These are phyloP conservation scores for Callyntrura sp. DNA, from an alignment of 2,888 invertebrate species.

Conservation along the genomic window DNA sequence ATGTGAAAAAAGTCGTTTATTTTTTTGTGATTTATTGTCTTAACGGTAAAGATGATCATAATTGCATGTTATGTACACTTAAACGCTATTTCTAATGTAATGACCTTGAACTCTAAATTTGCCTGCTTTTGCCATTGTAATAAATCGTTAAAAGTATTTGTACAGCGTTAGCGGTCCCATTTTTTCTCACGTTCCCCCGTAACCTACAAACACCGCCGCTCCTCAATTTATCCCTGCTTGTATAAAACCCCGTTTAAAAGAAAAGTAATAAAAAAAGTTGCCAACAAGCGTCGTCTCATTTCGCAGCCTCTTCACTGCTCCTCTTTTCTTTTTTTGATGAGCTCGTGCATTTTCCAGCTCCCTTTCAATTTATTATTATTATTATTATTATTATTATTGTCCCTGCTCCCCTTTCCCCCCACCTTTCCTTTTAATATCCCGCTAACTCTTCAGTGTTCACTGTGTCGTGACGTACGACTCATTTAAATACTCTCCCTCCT, in stretches of 20 bases:
- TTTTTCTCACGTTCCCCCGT: too few species aligned
- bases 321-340: not conserved
- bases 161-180: too few species aligned
- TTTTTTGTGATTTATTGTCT: too few species aligned
- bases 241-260: not conserved
- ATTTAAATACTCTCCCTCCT: not conserved
- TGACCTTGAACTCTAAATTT: too few species aligned
- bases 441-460: not conserved
- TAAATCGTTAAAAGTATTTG: too few species aligned
- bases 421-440: not conserved
- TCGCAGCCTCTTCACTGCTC: not conserved
- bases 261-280: not conserved
- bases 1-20: too few species aligned
- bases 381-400: too few species aligned
- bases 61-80: too few species aligned
- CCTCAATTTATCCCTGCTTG: not conserved
- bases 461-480: not conserved
- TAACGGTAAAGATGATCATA: too few species aligned
- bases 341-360: not conserved
- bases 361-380: not conserved
- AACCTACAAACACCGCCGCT: too few species aligned
- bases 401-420: not conserved
- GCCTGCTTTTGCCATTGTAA: too few species aligned
- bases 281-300: not conserved
- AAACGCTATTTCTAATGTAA: too few species aligned